Evolutionary conservation across 2,888 invertebrate species (phyloP).

Genomic region (Pediacus dermestoides): DNA sequence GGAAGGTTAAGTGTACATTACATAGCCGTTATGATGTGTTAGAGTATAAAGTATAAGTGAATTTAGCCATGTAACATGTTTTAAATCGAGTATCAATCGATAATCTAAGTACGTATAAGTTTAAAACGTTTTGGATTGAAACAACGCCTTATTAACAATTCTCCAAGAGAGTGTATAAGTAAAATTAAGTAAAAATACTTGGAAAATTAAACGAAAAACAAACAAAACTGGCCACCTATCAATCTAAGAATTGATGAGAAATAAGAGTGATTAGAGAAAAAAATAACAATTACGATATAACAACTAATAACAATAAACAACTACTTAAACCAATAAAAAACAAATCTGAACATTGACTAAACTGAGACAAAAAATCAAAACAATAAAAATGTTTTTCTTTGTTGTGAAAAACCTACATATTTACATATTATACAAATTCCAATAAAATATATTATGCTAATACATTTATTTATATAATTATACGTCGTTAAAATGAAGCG

Average conservation of each 20-base stretch:
- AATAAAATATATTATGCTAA: constrained; percentile 42
- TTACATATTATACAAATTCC: constrained; percentile 41
- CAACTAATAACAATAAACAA: constrained; percentile 41
- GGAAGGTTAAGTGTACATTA: no score
- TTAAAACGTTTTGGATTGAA: not conserved
- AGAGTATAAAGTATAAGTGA: constrained; percentile 6
- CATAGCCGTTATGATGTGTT: constrained; percentile 8
- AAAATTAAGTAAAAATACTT: no score
- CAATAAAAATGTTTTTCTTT: constrained; percentile 11
- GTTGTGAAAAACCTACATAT: constrained; percentile 31
- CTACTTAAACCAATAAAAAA: constrained; percentile 38
- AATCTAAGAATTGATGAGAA: constrained; percentile 31
- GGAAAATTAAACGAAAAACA: no score
- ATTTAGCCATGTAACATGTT: constrained; percentile 10
- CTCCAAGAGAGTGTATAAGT: no score
- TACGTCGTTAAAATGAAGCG: no score
- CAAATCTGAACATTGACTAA: constrained; percentile 38
- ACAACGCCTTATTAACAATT: no score
- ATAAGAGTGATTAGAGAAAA: constrained; percentile 21
- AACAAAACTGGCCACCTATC: constrained; percentile 37
- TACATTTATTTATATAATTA: constrained; percentile 30
- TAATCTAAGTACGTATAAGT: constrained; percentile 27
- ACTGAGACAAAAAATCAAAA: constrained; percentile 17
- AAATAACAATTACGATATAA: constrained; percentile 32
- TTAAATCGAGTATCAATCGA: constrained; percentile 14